Conservation (phyloP, 2,113 vertebrate species). For the Microtus montanus region DNA sequence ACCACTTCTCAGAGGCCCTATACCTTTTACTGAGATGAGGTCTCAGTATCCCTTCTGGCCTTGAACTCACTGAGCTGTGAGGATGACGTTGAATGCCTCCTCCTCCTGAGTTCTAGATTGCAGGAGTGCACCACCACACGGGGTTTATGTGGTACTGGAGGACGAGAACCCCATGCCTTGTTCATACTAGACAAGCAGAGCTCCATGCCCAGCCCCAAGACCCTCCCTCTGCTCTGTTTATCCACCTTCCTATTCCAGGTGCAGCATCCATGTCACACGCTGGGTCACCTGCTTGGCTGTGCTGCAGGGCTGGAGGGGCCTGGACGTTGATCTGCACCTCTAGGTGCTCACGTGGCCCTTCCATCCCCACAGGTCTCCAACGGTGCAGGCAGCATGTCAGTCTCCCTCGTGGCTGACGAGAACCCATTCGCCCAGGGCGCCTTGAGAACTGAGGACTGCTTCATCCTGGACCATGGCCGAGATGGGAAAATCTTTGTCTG, state of each 20-base stretch:
- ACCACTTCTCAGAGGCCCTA: background rate
- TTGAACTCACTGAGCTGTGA: background rate
- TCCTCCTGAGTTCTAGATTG: background rate
- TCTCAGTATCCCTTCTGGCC: background rate
- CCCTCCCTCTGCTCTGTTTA: background rate
- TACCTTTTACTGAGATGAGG: background rate
- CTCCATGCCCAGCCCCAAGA: background rate
- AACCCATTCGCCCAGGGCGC: slow-evolving; percentile 96
- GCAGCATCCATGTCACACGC: rapidly evolving
- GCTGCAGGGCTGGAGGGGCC: background rate
- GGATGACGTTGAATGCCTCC: background rate
- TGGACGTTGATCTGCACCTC: background rate
- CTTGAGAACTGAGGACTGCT: slow-evolving; percentile 94
- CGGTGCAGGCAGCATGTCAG: slow-evolving; percentile 89
- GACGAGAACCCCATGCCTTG: background rate
- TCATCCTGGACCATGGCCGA: slow-evolving; percentile 96
- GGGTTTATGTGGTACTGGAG: background rate
- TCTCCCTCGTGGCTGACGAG: slow-evolving; percentile 94
- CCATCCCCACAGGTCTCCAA: slow-evolving; percentile 91
- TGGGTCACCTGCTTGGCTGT: background rate
- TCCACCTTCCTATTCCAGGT: background rate
- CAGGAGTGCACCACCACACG: background rate
- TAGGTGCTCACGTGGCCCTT: rapidly evolving
- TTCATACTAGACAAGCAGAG: background rate
- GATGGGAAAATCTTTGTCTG: slow-evolving; percentile 97